Base-by-base conservation (phyloP, 2,888 invertebrate genomes). In the Aproaerema taeniolella region DNA sequence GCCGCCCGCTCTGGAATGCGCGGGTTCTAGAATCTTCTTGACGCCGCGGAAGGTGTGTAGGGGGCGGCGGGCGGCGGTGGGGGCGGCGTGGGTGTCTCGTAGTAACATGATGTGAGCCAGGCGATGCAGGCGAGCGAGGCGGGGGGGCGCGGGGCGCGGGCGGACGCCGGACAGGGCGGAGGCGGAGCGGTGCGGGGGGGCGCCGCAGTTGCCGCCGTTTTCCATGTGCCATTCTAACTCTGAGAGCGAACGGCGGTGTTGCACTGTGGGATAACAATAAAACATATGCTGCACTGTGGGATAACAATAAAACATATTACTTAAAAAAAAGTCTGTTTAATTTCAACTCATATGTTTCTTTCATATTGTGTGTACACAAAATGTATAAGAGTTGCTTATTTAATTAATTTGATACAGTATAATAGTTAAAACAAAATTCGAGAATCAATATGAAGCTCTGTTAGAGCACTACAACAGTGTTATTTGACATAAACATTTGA, bases 51-150 rank as follows among this genome's bases (percentile, higher is more conserved):
- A 91, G 55, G 93, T 91, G 55, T 91, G 91, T 34, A 95, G 87
- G 6, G 93, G 92, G 89, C 93, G 93, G 32, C 89, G 88, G 47
- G 88, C 89, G 37, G 75, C 67, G 41, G 61, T 63, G 41, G 76
- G 93, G 61, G 91, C 92, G 68, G 95, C 94, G 75, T 94, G 93
- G 39, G 93, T 90, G 83, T 95, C 95, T 53, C 93, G 91, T 52
- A 93, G 89, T 69, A 95, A 92, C 92, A 96, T 96, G 45, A 93
- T 92, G 77, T 95, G 94, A 36, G 94, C 95, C 6, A 95, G 91
- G 53, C 92, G 91, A 41, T 90, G 89, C 39, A 92, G 88, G 46
- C 89, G 86, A 41, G 76, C 77, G 41, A 79, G 78, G 31, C 75
- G 66, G 13, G 74, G 68, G 38, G 65, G 69, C 47, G 64, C 55